A percentile compares a stretch with the other conserved stretches of the same genome.
Conservation (phyloP, 2,113 vertebrate genomes). For the Pipa parva region DNA sequence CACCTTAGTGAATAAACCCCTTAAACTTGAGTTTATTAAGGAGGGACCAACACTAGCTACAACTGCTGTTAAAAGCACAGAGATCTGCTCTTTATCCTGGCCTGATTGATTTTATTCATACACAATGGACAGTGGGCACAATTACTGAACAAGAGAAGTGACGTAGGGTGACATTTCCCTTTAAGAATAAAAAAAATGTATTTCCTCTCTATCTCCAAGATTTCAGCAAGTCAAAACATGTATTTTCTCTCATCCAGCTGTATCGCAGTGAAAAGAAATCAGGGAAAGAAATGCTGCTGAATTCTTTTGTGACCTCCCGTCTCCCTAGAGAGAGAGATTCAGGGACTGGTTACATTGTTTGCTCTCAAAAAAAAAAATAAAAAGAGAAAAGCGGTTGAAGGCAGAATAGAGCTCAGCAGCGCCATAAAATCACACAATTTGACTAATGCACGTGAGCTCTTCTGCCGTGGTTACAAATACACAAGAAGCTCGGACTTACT, state of each 20-base stretch:
- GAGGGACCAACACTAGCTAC: too few relatives aligned
- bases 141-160: too few relatives aligned
- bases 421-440: background rate
- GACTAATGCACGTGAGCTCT: background rate
- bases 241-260: background rate
- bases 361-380: constrained; percentile 1
- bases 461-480: too few relatives aligned
- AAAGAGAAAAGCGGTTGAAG: constrained; percentile 10
- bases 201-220: background rate
- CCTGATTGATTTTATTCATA: too few relatives aligned
- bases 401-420: background rate
- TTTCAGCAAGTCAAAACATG: constrained; percentile 10
- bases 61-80: too few relatives aligned
- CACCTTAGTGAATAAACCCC: too few relatives aligned
- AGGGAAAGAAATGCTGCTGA: background rate
- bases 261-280: constrained; percentile 6
- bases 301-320: constrained; percentile 22
- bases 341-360: background rate
- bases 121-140: too few relatives aligned
- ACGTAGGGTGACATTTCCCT: too few relatives aligned
- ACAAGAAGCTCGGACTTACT: too few relatives aligned
- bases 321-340: constrained; percentile 21
- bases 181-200: too few relatives aligned
- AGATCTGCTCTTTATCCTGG: too few relatives aligned
- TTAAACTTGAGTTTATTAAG: too few relatives aligned